Evolutionary conservation across 2,797 vertebrate genomes (phyloP).

Genomic region (Chlorospingus flavigularis): DNA sequence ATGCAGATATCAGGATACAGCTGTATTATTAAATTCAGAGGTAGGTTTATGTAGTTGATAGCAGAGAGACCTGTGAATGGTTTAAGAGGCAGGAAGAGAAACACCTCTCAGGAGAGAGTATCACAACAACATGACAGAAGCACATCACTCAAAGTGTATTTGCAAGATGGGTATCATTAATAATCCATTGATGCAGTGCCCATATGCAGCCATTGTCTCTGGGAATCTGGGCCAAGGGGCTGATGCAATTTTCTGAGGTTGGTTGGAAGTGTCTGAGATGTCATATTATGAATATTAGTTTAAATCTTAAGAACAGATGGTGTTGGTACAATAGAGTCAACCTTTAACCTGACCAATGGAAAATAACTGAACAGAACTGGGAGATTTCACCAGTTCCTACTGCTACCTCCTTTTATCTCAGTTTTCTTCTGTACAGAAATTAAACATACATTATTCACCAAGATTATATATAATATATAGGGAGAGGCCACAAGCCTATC

Average conservation of each 20-base stretch:
- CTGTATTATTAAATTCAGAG: neutral
- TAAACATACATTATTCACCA: neutral
- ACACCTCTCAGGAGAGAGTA: neutral
- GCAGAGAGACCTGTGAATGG: neutral
- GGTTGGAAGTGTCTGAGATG: neutral
- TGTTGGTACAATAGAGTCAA: neutral
- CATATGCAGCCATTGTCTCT: neutral
- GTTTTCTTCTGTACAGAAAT: slow-evolving; percentile 8
- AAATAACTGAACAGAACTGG: neutral
- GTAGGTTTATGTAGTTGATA: neutral
- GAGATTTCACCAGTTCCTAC: neutral
- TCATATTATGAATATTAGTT: neutral
- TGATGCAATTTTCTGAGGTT: neutral
- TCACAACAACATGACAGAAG: neutral
- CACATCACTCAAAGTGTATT: neutral
- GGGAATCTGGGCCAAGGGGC: neutral
- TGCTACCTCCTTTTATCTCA: neutral
- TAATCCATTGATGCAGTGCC: neutral
- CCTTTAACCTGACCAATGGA: neutral
- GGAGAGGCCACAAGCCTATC: neutral
- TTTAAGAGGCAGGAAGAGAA: neutral
- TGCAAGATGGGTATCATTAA: neutral
- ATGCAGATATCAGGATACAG: neutral
- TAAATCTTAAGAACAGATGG: neutral
- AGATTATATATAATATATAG: neutral